phyloP scores from a whole-genome alignment of 2,888 invertebrate genomes.

The Teinopalpus imperialis region DNA sequence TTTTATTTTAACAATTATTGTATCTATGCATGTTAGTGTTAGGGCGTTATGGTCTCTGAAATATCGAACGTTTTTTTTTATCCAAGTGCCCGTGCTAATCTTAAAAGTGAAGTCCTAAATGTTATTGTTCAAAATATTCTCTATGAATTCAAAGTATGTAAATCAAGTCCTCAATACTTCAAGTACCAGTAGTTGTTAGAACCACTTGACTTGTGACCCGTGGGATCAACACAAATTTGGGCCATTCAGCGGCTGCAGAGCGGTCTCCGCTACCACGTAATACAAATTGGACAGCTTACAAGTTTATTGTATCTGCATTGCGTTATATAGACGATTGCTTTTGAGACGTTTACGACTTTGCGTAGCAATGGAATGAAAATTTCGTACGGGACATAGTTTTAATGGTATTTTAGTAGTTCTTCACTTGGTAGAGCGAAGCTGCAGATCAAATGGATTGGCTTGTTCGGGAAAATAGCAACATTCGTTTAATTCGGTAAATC shows the following conservation, averaged over 20 bases:
- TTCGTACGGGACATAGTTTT: neutral
- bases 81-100: no score
- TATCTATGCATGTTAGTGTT: no score
- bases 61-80: no score
- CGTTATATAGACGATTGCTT: conserved; percentile 4
- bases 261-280: neutral
- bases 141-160: conserved; percentile 3
- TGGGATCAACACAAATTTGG: conserved; percentile 23
- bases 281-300: conserved; percentile 9
- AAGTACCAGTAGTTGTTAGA: conserved; percentile 15
- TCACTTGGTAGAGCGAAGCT: no score
- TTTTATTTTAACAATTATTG: no score
- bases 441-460: neutral
- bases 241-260: conserved; percentile 10
- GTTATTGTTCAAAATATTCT: no score
- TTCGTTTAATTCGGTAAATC: no score
- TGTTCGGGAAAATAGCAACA: no score
- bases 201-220: conserved; percentile 23
- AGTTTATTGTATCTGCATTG: conserved; percentile 16
- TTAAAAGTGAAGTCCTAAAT: no score
- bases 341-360: neutral
- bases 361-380: neutral
- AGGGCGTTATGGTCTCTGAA: no score
- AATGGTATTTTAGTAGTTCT: neutral
- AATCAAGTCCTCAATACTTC: conserved; percentile 12